These are phyloP conservation scores for Microcebus jonahi DNA, from an alignment of 2,113 vertebrate species.

Conservation along the genomic window DNA sequence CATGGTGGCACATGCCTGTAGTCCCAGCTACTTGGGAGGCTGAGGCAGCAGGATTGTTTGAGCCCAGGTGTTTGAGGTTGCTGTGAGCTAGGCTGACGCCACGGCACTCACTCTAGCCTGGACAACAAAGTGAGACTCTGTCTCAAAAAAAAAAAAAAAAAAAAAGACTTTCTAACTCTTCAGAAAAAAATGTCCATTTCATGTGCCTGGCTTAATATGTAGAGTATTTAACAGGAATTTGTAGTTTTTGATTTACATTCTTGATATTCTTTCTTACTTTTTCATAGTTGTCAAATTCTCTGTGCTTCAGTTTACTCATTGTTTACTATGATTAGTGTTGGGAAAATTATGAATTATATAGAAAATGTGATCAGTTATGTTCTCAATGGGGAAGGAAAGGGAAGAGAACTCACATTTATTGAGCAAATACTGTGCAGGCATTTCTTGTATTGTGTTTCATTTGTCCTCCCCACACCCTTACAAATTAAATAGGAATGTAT, in stretches of 20 bases:
- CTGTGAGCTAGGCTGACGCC: too few species aligned
- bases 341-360: not conserved
- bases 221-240: not conserved
- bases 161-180: not conserved
- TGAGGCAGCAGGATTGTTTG: too few species aligned
- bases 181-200: slow-evolving; percentile 13
- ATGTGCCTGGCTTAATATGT: not conserved
- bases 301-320: not conserved
- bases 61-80: too few species aligned
- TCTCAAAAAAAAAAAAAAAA: too few species aligned
- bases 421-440: not conserved
- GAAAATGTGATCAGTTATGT: not conserved
- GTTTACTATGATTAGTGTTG: not conserved
- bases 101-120: too few species aligned
- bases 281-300: not conserved
- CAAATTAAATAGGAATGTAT: not conserved
- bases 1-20: too few species aligned
- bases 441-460: not conserved
- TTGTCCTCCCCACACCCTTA: not conserved
- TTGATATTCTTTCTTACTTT: not conserved
- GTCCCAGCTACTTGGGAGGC: too few species aligned
- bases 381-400: not conserved
- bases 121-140: too few species aligned
- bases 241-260: not conserved
- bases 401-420: slow-evolving; percentile 5